Evolutionary conservation across 2,113 vertebrate genomes (phyloP), one percentile per base, ranked within the genome.

Genomic region (Spermophilus dauricus): DNA sequence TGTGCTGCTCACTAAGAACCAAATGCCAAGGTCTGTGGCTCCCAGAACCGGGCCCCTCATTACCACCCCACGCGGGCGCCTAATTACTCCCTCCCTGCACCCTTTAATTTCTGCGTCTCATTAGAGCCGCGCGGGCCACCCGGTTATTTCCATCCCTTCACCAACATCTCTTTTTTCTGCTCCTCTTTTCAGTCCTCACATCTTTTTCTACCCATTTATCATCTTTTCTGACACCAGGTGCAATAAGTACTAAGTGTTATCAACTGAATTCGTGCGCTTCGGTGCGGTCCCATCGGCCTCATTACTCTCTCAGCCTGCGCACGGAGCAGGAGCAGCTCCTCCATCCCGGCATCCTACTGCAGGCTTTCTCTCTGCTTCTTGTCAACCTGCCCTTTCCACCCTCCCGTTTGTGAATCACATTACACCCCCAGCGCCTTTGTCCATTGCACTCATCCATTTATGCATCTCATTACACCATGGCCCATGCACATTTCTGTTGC

Each of bases 381-480:
- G 48, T 81, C 92, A 83, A 67, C 65, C 86, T 75, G 48, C 96
- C 88, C 93, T 92, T 91, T 76, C 94, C 72, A 73, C 85, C 86
- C 91, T 88, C 58, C 81, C 87, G 85, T 95, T 96, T 97, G 42
- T 86, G 96, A 94, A 96, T 83, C 92, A n/a, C 90, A 96, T 90
- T 67, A 45, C 13, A 20, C 56, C 51, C 76, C 48, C 48, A 69
- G n/a, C 39, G 93, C 45, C 90, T 96, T 84, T 61, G 81, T 91
- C 82, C 82, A 51, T 67, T 69, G 53, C 81, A 34, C 77, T 42
- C 81, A 48, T 58, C 75, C 80, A 95, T 84, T 87, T 91, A 61
- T 85, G 90, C 92, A 83, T 93, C 92, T 97, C 88, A 58, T 94
- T 96, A 67, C 42, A 11, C 72, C 45, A 37, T 8, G 56, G 56